Conservation (phyloP, 1,140 invertebrate genomes). For the Hyphantria cunea region DNA sequence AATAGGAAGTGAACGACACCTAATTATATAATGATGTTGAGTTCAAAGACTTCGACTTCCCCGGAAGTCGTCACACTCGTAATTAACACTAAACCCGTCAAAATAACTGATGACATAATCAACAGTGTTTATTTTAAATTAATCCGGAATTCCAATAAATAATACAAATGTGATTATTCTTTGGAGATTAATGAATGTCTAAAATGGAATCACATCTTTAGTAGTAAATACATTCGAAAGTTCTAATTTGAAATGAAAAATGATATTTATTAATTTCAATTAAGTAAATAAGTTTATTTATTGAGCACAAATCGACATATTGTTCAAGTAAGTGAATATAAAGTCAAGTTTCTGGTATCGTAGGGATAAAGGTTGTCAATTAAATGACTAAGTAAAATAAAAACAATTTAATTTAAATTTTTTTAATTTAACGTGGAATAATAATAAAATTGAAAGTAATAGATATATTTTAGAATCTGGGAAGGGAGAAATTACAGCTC, state of each 20-base stretch:
- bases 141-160: slow-evolving; percentile 15
- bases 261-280: neutral
- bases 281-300: neutral
- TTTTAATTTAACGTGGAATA: too few relatives aligned
- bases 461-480: too few relatives aligned
- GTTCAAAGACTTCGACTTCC: slow-evolving; percentile 3
- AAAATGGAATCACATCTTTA: neutral
- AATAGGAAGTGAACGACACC: slow-evolving; percentile 15
- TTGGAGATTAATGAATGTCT: slow-evolving; percentile 4
- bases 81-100: slow-evolving; percentile 28
- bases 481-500: too few relatives aligned
- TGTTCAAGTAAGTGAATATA: neutral
- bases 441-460: too few relatives aligned
- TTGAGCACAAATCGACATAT: neutral
- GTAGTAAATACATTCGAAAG: slow-evolving; percentile 7
- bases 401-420: slow-evolving; percentile 80
- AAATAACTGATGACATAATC: slow-evolving; percentile 20
- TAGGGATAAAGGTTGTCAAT: slow-evolving; percentile 35
- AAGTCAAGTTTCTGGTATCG: slow-evolving; percentile 1
- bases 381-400: slow-evolving; percentile 75
- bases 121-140: slow-evolving; percentile 8
- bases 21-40: slow-evolving; percentile 20
- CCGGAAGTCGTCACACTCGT: slow-evolving; percentile 12
- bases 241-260: slow-evolving; percentile 10
- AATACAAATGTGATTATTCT: slow-evolving; percentile 3